A percentile compares a stretch with the other conserved stretches of the same genome.
phyloP scores from a whole-genome alignment of 2,797 vertebrate genomes.

The Gobio occitaniae region DNA sequence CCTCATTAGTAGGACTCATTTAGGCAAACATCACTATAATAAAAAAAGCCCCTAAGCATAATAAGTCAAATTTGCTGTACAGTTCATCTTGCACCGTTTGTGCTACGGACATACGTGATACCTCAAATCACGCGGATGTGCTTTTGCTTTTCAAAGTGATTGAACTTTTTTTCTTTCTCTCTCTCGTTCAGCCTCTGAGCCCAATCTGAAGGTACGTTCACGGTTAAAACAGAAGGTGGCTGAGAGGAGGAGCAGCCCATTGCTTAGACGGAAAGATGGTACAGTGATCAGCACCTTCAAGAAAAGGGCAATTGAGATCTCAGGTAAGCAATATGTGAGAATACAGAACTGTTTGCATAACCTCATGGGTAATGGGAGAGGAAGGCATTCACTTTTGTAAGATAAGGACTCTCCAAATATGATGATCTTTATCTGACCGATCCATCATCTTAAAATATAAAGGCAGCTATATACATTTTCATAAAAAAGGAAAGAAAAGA shows the following conservation, averaged over 20 bases:
- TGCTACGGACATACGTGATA: too few relatives aligned
- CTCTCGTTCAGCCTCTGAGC: slow-evolving; percentile 80
- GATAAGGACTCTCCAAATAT: not conserved
- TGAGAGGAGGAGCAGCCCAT: slow-evolving; percentile 84
- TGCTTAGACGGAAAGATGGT: slow-evolving; percentile 84
- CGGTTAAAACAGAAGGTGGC: slow-evolving; percentile 90
- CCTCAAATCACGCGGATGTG: not conserved
- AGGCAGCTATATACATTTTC: not conserved
- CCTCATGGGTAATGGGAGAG: not conserved
- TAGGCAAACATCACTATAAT: not conserved
- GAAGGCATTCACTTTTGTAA: not conserved
- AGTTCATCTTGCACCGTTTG: not conserved
- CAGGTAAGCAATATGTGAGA: slow-evolving; percentile 67
- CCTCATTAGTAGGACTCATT: not conserved
- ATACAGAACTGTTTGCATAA: not conserved
- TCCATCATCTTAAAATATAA: not conserved
- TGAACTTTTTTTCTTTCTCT: not conserved
- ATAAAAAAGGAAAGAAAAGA: not conserved
- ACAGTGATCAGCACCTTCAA: slow-evolving; percentile 87
- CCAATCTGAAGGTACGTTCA: slow-evolving; percentile 87
- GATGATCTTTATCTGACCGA: not conserved
- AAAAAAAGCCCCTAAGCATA: not conserved
- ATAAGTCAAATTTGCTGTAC: not conserved
- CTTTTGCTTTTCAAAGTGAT: not conserved
- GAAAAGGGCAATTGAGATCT: slow-evolving; percentile 85